Evolutionary conservation across 2,113 vertebrate genomes (phyloP).

Genomic region (Oryzias curvinotus): DNA sequence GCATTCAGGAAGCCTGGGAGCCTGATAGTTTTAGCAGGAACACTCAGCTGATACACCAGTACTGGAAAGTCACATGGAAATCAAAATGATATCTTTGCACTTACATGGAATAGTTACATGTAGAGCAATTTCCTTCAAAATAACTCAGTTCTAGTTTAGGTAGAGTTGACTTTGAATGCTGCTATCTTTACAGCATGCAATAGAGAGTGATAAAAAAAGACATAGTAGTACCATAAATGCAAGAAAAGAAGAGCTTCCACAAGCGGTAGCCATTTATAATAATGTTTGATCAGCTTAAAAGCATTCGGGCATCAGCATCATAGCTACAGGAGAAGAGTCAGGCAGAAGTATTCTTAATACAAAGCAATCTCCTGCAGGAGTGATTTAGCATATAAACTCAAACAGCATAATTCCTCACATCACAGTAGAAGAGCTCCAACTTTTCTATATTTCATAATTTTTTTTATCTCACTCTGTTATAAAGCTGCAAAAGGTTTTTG

Average conservation of each 20-base stretch:
- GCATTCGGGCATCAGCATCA: not conserved
- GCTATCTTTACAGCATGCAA: not conserved
- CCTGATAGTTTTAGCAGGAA: not conserved
- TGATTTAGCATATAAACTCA: not conserved
- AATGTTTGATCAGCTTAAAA: slow-evolving; percentile 1
- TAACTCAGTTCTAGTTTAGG: not conserved
- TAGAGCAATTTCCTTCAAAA: not conserved
- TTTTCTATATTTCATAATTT: too few species aligned
- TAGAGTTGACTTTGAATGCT: not conserved
- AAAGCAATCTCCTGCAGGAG: not conserved
- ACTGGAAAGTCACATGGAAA: not conserved
- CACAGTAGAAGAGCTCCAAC: too few species aligned
- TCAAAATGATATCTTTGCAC: not conserved
- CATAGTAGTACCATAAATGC: not conserved
- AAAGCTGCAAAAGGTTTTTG: too few species aligned
- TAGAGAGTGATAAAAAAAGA: not conserved
- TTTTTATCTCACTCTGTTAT: too few species aligned
- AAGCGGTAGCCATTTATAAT: not conserved
- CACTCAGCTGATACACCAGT: not conserved
- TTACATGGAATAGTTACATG: slow-evolving; percentile 1
- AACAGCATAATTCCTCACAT: not conserved
- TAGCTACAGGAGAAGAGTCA: not conserved
- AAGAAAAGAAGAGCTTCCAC: not conserved
- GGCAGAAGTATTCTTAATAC: not conserved
- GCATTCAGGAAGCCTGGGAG: not conserved